These are phyloP conservation scores for Mungos mungo DNA, from an alignment of 2,113 vertebrate genomes.

Conservation along the genomic window DNA sequence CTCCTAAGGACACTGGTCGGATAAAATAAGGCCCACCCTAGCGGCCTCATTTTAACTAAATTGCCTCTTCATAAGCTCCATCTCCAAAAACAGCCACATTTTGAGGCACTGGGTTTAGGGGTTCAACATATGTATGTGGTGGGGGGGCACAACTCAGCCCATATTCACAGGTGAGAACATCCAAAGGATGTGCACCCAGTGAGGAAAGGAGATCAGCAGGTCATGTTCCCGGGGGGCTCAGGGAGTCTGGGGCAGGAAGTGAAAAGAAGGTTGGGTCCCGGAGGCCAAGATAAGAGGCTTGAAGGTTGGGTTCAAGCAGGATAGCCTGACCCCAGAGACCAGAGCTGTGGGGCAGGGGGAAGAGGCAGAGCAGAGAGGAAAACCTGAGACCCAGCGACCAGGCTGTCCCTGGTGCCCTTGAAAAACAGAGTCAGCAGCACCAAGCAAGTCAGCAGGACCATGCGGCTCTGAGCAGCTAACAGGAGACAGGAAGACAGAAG, in stretches of 20 bases:
- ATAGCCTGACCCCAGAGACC: not conserved
- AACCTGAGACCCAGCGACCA: not conserved
- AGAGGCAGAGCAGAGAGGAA: not conserved
- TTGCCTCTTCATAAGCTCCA: not conserved
- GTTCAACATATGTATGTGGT: too few species aligned
- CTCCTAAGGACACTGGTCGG: not conserved
- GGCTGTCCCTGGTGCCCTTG: too few species aligned
- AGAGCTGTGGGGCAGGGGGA: not conserved
- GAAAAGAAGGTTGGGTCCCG: not conserved
- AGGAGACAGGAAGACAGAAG: not conserved
- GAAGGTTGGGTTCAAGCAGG: not conserved
- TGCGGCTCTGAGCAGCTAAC: not conserved
- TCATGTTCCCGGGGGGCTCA: too few species aligned
- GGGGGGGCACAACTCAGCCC: not conserved
- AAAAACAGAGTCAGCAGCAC: accelerated
- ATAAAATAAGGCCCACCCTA: not conserved
- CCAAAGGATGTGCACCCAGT: accelerated
- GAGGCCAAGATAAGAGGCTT: not conserved
- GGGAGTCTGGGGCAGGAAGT: not conserved
- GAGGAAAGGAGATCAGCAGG: not conserved
- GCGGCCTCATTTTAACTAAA: not conserved
- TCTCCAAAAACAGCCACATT: not conserved
- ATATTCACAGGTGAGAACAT: not conserved
- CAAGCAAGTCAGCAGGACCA: too few species aligned
- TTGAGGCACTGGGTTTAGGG: not conserved